These are phyloP conservation scores for Ligdia adustata DNA, from an alignment of 2,888 invertebrate species.

Conservation along the genomic window DNA sequence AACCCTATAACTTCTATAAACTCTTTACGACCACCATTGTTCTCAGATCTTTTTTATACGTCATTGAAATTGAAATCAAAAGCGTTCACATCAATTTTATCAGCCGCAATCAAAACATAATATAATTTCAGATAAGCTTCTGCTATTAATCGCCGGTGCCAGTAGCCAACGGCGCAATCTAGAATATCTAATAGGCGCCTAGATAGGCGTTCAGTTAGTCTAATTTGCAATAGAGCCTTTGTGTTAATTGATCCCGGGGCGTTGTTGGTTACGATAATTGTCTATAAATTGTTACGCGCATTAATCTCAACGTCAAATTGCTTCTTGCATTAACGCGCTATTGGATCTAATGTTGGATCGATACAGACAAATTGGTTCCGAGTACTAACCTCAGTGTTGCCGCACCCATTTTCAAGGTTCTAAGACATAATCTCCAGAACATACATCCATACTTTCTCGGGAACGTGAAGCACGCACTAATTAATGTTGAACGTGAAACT, in stretches of 20 bases:
- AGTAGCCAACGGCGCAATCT: conserved; percentile 55
- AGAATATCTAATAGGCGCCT: conserved; percentile 62
- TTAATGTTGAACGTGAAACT: conserved; percentile 82
- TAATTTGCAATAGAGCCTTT: conserved; percentile 78
- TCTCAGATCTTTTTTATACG: neutral
- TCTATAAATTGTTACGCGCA: conserved; percentile 79
- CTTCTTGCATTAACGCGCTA: conserved; percentile 58
- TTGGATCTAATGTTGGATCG: conserved; percentile 48
- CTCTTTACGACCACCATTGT: neutral
- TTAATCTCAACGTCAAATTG: conserved; percentile 78
- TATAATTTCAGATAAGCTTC: conserved; percentile 42
- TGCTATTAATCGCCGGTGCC: conserved; percentile 44
- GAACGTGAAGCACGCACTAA: conserved; percentile 80
- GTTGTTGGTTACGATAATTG: conserved; percentile 77
- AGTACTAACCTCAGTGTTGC: neutral
- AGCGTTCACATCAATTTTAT: conserved; percentile 13
- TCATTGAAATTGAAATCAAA: neutral
- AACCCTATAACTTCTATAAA: neutral
- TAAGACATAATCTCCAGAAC: conserved; percentile 62
- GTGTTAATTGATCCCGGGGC: conserved; percentile 78
- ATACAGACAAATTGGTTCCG: conserved; percentile 24
- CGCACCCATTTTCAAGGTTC: conserved; percentile 41
- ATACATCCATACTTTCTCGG: conserved; percentile 68
- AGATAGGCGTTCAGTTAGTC: conserved; percentile 67
- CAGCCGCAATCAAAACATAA: conserved; percentile 41